These are phyloP conservation scores for Prosapia bicincta DNA, from an alignment of 2,888 invertebrate species.

Conservation along the genomic window DNA sequence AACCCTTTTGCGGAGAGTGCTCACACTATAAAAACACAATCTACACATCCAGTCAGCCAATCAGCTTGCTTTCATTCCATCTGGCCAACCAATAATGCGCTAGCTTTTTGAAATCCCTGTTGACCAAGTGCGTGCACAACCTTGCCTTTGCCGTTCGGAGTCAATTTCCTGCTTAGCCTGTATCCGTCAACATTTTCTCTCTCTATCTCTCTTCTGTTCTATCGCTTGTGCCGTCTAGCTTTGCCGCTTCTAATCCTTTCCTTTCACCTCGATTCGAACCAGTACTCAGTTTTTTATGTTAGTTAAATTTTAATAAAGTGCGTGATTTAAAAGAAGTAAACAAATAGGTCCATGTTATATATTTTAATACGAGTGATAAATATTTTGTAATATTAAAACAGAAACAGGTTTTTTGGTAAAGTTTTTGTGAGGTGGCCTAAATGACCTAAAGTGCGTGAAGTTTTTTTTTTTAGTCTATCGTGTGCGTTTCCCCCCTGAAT, in stretches of 20 bases:
- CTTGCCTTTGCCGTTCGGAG: not conserved
- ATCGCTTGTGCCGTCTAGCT: constrained; percentile 15
- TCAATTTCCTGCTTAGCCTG: constrained; percentile 12
- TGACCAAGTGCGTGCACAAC: constrained; percentile 3
- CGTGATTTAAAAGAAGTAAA: not conserved
- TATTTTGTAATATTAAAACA: not conserved
- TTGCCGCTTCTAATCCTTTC: constrained; percentile 24
- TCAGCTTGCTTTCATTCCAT: constrained; percentile 13
- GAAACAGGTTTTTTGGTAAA: not conserved
- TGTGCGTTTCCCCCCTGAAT: not conserved
- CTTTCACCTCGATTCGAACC: constrained; percentile 14
- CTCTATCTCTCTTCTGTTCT: constrained; percentile 25
- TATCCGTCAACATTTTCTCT: constrained; percentile 3
- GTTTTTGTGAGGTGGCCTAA: not conserved
- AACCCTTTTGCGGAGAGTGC: constrained; percentile 35
- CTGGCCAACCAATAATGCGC: constrained; percentile 12
- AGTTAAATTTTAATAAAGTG: not conserved
- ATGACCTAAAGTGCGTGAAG: not conserved
- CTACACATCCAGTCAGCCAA: constrained; percentile 3
- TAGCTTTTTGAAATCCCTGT: not conserved
- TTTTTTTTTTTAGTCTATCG: not conserved
- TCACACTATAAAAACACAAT: constrained; percentile 3
- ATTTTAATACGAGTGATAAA: not conserved
- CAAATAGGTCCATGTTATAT: not conserved
- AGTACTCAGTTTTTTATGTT: constrained; percentile 10